phyloP scores from a whole-genome alignment of 2,888 invertebrate species.

The Thymelicus sylvestris region DNA sequence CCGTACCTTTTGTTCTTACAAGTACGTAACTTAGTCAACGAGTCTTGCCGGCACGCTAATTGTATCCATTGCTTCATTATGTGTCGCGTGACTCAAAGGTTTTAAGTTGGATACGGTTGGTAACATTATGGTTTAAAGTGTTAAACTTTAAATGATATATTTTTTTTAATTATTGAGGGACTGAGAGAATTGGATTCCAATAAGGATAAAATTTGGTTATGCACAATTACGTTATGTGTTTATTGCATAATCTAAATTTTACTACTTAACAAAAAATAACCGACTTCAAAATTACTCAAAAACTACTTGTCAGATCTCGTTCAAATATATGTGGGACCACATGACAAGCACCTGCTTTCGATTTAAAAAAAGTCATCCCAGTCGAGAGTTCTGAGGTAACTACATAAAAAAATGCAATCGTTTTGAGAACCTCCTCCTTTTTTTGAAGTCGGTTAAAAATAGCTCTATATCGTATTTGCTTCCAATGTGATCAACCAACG shows the following conservation, averaged over 20 bases:
- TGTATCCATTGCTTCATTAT: slow-evolving; percentile 62
- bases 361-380: too few relatives aligned
- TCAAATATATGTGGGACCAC: too few relatives aligned
- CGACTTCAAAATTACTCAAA: too few relatives aligned
- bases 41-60: slow-evolving; percentile 63
- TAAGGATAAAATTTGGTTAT: background rate
- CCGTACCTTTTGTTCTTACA: slow-evolving; percentile 69
- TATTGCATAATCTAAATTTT: too few relatives aligned
- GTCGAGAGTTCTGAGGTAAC: too few relatives aligned
- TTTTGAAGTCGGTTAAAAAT: too few relatives aligned
- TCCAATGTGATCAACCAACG: background rate
- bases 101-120: slow-evolving; percentile 16
- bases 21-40: slow-evolving; percentile 56
- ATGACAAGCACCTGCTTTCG: too few relatives aligned
- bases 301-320: too few relatives aligned
- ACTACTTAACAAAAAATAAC: too few relatives aligned
- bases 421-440: too few relatives aligned
- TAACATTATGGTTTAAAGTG: slow-evolving; percentile 3
- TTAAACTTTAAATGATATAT: background rate
- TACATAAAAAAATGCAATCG: too few relatives aligned
- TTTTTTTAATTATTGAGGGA: background rate
- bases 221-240: background rate
- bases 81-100: slow-evolving; percentile 21
- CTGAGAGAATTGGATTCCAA: background rate
- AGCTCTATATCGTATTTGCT: too few relatives aligned